These are phyloP conservation scores for Coranthus polyacanthus DNA, from an alignment of 2,797 vertebrate species.

Conservation along the genomic window DNA sequence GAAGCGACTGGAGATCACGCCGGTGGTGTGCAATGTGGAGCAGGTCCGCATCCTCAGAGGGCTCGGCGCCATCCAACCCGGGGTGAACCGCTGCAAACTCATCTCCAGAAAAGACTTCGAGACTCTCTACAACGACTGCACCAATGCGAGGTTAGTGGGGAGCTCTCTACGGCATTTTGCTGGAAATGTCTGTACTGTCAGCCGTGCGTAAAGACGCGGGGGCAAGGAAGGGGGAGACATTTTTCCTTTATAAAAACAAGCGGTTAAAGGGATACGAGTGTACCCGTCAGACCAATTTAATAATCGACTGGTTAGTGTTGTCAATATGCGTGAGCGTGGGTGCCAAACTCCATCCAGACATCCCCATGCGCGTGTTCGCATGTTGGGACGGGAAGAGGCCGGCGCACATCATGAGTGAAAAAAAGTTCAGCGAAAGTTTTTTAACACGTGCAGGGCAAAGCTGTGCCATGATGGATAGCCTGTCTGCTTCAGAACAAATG, in stretches of 20 bases:
- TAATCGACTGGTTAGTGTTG: background rate
- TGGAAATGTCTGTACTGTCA: constrained; percentile 23
- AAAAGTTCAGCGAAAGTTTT: constrained; percentile 76
- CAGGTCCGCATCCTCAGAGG: constrained; percentile 98
- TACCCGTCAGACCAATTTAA: background rate
- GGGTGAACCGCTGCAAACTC: constrained; percentile 99
- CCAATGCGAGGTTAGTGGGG: constrained; percentile 93
- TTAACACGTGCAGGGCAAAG: constrained; percentile 66
- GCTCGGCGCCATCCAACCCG: constrained; percentile 98
- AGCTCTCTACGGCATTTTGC: constrained; percentile 9
- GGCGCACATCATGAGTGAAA: constrained; percentile 37
- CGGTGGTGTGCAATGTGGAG: constrained; percentile 98
- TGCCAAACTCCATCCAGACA: constrained; percentile 17
- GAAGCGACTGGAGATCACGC: constrained; percentile 98
- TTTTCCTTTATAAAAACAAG: constrained; percentile 39
- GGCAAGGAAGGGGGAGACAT: constrained; percentile 62
- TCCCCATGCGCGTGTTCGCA: background rate
- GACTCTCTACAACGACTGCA: constrained; percentile 99
- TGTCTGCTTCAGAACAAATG: constrained; percentile 51
- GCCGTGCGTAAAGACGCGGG: constrained; percentile 76
- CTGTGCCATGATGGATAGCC: constrained; percentile 66
- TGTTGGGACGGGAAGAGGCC: constrained; percentile 33
- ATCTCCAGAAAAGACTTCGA: constrained; percentile 99
- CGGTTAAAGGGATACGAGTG: background rate
- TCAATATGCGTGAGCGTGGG: constrained; percentile 1